phyloP scores from a whole-genome alignment of 1,140 invertebrate species.

The Drosophila arawakana region DNA sequence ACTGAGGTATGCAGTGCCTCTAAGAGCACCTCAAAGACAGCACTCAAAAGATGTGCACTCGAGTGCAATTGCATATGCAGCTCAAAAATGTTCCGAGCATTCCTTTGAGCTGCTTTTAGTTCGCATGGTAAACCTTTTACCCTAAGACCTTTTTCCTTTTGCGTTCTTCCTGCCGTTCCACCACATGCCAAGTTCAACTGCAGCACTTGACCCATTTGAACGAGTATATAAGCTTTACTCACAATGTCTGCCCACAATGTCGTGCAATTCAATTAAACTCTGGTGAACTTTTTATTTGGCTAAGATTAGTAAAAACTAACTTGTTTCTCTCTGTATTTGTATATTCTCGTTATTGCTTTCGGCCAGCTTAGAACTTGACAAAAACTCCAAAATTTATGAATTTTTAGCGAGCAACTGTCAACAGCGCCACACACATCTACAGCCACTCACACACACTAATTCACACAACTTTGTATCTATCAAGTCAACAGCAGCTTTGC shows the following conservation, averaged over 20 bases:
- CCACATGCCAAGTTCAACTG: constrained; percentile 58
- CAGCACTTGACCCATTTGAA: constrained; percentile 65
- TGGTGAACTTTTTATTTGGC: constrained; percentile 4
- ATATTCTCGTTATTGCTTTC: not conserved
- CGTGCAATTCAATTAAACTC: constrained; percentile 68
- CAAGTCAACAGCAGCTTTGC: not conserved
- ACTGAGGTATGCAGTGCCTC: not conserved
- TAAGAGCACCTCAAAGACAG: constrained; percentile 2
- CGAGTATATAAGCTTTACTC: constrained; percentile 48
- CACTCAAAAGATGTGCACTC: constrained; percentile 56
- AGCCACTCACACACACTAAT: not conserved
- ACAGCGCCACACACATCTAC: constrained; percentile 3
- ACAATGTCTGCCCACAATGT: constrained; percentile 37
- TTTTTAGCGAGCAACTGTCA: constrained; percentile 27
- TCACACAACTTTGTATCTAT: not conserved
- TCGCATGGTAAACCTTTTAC: not conserved
- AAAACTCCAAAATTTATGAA: constrained; percentile 28
- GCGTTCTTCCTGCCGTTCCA: not conserved
- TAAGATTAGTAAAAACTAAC: not conserved
- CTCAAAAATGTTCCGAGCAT: not conserved
- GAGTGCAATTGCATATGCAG: constrained; percentile 33
- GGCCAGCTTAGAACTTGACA: not conserved
- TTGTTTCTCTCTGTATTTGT: not conserved
- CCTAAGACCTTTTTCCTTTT: constrained; percentile 6
- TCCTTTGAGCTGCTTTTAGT: constrained; percentile 20